Conservation (phyloP, 2,888 invertebrate genomes). For the Syrphus vitripennis region DNA sequence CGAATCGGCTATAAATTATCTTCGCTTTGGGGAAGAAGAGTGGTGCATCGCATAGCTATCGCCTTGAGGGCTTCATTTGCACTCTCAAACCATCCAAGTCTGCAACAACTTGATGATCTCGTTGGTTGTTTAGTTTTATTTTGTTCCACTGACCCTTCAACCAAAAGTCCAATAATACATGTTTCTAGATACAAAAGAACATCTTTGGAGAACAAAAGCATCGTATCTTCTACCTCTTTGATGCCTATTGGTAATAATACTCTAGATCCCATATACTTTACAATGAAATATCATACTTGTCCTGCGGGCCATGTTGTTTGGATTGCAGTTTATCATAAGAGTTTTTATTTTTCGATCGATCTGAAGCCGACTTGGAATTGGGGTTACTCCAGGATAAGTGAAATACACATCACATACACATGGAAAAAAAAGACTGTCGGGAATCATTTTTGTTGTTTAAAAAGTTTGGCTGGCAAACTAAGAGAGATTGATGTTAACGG, state of each 20-base stretch:
- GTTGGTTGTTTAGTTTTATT: neutral
- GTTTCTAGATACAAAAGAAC: conserved; percentile 54
- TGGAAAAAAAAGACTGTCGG: conserved; percentile 14
- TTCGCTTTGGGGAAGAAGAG: conserved; percentile 25
- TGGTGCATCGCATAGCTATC: neutral
- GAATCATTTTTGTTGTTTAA: conserved; percentile 27
- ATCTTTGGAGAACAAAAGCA: neutral
- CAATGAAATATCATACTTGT: conserved; percentile 81
- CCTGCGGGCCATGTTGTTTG: conserved; percentile 80
- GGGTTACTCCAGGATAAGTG: conserved; percentile 30
- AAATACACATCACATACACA: conserved; percentile 13
- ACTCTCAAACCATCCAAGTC: neutral
- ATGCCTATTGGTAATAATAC: conserved; percentile 65
- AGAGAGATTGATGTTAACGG: conserved; percentile 80
- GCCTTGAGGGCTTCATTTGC: conserved; percentile 47
- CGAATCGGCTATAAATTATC: conserved; percentile 37
- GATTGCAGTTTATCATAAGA: conserved; percentile 77
- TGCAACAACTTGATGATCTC: neutral
- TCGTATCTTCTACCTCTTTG: neutral
- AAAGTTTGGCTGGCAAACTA: conserved; percentile 28
- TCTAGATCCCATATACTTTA: conserved; percentile 78
- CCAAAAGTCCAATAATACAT: conserved; percentile 1
- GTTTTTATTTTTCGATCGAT: conserved; percentile 7
- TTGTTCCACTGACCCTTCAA: conserved; percentile 36
- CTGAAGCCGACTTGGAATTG: conserved; percentile 28